Evolutionary conservation across 2,888 invertebrate species (phyloP).

Genomic region (Megaustenia siamemsis): DNA sequence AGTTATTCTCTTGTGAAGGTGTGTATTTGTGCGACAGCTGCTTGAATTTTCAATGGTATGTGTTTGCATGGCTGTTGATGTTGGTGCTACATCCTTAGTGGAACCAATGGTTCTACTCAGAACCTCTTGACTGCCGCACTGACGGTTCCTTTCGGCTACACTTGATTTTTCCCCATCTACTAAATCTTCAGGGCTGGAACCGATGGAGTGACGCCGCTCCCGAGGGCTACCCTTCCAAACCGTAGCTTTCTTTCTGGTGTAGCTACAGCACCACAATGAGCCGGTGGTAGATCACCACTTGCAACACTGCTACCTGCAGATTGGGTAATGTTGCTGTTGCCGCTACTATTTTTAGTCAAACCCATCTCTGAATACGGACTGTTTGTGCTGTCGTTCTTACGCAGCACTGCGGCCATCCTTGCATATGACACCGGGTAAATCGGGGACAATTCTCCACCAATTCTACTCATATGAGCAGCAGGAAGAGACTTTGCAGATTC

Average conservation of each 20-base stretch:
- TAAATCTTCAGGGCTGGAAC: conserved; percentile 71
- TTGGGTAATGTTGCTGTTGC: conserved; percentile 23
- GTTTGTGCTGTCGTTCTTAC: conserved; percentile 18
- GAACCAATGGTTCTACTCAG: conserved; percentile 46
- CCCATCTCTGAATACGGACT: conserved; percentile 38
- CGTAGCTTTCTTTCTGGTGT: conserved; percentile 61
- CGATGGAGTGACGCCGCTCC: conserved; percentile 73
- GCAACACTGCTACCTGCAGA: conserved; percentile 7
- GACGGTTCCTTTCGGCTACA: conserved; percentile 54
- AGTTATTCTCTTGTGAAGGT: not conserved
- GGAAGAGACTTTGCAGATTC: conserved; percentile 76
- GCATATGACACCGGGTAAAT: conserved; percentile 71
- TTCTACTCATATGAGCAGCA: conserved; percentile 61
- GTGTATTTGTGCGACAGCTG: conserved; percentile 6
- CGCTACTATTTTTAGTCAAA: conserved; percentile 36
- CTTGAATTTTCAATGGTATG: not conserved
- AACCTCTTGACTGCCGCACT: conserved; percentile 66
- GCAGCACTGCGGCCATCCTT: conserved; percentile 69
- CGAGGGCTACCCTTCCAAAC: conserved; percentile 73
- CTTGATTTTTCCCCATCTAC: conserved; percentile 58
- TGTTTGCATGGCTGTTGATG: not conserved
- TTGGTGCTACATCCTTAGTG: conserved; percentile 3
- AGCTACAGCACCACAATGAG: not conserved
- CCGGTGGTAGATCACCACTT: not conserved
- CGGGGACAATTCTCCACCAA: conserved; percentile 57